Base-by-base conservation (phyloP, 2,797 vertebrate species). In the Gastrophryne carolinensis region DNA sequence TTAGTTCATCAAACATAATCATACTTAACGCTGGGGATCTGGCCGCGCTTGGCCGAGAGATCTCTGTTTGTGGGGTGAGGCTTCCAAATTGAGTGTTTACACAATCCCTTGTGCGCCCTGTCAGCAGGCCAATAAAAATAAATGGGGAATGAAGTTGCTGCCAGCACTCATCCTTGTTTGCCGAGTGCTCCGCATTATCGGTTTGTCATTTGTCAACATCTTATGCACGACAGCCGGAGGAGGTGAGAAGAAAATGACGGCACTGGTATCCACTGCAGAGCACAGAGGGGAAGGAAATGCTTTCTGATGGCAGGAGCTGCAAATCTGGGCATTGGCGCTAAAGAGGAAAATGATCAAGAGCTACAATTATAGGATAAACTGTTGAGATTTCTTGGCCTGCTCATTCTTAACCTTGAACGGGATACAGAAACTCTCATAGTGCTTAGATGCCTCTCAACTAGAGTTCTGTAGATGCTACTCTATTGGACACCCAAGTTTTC, bases 81-180 rank as follows among this genome's bases (percentile, higher is more conserved):
- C 47, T 64, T 53, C 39, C 19, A 24, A 30, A 56, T 53, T 11
- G 10, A 30, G 23, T 53, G 60, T 73, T 73, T 64, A 63, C 71
- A 63, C 58, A 63, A 54, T 60, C 60, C 63, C 60, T 64, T 17
- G n/a, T 13, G 37, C n/a, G 34, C 26, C 1, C 49, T 73, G 71
- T 73, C 60, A 64, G 6, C 8, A 11, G 4, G 60, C 60, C 71
- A 64, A 41, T 19, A n/a, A 72, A 54, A 72, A 72, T 53, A 72
- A 37, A 12, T 1, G 23, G 13, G 63, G 32, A 62, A 27, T 10
- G 41, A 34, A 44, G 39, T 41, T 10, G 26, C 5, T 37, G 64
- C 64, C 29, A 67, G 64, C 56, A 12, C 56, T 30, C 30, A n/a
- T 56, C 60, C 27, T 8, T 30, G 13, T 54, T 30, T 47, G 35